Evolutionary conservation across 2,113 vertebrate species (phyloP), one percentile per base, ranked within the genome.

Genomic region (Rhinolophus ferrumequinum): DNA sequence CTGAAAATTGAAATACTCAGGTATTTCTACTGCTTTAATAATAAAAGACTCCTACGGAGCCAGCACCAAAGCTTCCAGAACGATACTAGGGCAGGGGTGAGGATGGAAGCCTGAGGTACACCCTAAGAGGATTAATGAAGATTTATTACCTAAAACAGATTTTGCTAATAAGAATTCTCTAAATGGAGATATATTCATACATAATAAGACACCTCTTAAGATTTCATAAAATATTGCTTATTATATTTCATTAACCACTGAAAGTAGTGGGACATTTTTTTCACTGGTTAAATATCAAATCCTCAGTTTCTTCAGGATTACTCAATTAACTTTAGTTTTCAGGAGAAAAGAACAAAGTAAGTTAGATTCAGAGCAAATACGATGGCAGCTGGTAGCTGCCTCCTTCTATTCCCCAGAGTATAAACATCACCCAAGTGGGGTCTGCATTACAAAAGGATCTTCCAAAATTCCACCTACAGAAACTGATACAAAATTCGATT

Each of bases 1-100:
- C 54, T 92, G 73, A 79, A 95, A 91, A 91, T 22, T 50, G 85
- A 93, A 75, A 75, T 22, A 84, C 41, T 93, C 52, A 58, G 13
- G 28, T 77, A 80, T 85, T 95, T 81, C 47, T 75, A 79, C 33
- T 80, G 38, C 47, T 87, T 81, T 95, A 90, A 73, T 80, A 83
- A 50, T 50, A 50, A 86, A 83, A 73, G 62, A 67, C 2, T 41
- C 14, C 54, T 3, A 8, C 4, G 14, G 24, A 83, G 14, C 54
- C 54, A 70, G 58, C 18, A 47, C 19, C 72, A 52, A 76, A 75
- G 67, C 75, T 94, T 93, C 30, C 15, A 89, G 79, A 88, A 88
- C 22, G 86, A 72, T 79, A 50, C 18, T 24, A 26, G 21, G 28
- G 24, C 18, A 67, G 47, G 64, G 26, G 24, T 38, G 77, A 81